Evolutionary conservation across 1,140 invertebrate genomes (phyloP).

Genomic region (Penaeus japonicus): DNA sequence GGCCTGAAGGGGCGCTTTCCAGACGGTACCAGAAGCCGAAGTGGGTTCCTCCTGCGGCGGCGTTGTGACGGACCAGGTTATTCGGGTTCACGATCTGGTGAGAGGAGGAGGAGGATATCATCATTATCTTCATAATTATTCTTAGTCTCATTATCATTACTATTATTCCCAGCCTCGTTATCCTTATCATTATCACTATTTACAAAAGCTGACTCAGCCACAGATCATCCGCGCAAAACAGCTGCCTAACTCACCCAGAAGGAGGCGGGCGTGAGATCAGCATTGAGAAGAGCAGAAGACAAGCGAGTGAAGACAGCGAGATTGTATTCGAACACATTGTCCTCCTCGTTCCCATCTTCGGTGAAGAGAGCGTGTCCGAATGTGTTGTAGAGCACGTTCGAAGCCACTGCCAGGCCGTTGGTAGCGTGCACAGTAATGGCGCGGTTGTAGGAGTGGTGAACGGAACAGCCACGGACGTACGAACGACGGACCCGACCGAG

Average conservation of each 20-base stretch:
- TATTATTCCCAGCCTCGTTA: too few relatives aligned
- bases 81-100: slow-evolving; percentile 34
- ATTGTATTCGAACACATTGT: slow-evolving; percentile 31
- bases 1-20: slow-evolving; percentile 37
- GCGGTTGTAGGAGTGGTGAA: slow-evolving; percentile 29
- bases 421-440: slow-evolving; percentile 15
- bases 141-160: too few relatives aligned
- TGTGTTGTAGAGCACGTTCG: slow-evolving; percentile 16
- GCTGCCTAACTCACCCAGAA: too few relatives aligned
- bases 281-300: not conserved
- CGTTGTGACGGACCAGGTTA: slow-evolving; percentile 49
- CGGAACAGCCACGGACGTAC: slow-evolving; percentile 18
- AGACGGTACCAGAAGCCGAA: slow-evolving; percentile 1
- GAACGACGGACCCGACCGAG: not conserved
- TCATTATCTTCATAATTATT: too few relatives aligned
- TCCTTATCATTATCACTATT: too few relatives aligned
- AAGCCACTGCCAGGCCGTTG: not conserved
- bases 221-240: too few relatives aligned
- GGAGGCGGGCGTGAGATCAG: slow-evolving; percentile 3
- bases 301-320: slow-evolving; percentile 8
- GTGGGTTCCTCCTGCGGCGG: slow-evolving; percentile 42
- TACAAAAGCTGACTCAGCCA: too few relatives aligned
- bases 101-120: not conserved
- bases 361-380: slow-evolving; percentile 23
- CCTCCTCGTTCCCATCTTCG: slow-evolving; percentile 21